These are phyloP conservation scores for Pontoporia blainvillei DNA, from an alignment of 2,113 vertebrate species.

Conservation along the genomic window DNA sequence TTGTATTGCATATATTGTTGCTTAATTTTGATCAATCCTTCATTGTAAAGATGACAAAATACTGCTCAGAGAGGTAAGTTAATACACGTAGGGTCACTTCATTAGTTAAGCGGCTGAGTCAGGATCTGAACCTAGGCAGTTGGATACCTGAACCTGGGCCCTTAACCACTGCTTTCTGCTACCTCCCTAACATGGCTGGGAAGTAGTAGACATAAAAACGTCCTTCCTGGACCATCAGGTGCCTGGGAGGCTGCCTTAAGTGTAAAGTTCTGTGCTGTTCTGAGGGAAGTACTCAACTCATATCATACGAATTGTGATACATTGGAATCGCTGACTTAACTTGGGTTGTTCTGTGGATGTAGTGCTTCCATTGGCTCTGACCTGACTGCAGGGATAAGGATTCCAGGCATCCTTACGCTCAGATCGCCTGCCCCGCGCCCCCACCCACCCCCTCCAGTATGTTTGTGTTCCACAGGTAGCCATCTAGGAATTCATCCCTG, in stretches of 20 bases:
- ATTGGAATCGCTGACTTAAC: not conserved
- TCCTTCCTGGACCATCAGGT: not conserved
- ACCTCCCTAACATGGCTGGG: not conserved
- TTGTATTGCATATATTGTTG: too few species aligned
- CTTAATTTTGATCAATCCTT: not conserved
- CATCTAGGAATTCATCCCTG: not conserved
- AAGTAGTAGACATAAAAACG: not conserved
- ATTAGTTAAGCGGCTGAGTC: not conserved
- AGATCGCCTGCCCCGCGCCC: too few species aligned
- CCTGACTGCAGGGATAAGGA: not conserved
- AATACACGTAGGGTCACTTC: not conserved
- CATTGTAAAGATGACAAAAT: not conserved
- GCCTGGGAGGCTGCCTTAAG: not conserved
- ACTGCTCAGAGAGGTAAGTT: not conserved
- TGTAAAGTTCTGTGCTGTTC: not conserved
- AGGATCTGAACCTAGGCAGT: not conserved
- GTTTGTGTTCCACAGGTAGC: not conserved
- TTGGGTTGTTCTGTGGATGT: not conserved
- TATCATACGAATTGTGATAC: not conserved
- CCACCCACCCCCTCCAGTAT: rapidly evolving
- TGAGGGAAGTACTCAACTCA: not conserved
- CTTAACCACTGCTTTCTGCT: not conserved
- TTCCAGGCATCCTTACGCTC: not conserved
- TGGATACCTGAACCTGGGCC: not conserved
- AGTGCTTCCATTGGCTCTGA: not conserved